Base-by-base conservation (phyloP, 2,888 invertebrate species). In the Lithodes maja region DNA sequence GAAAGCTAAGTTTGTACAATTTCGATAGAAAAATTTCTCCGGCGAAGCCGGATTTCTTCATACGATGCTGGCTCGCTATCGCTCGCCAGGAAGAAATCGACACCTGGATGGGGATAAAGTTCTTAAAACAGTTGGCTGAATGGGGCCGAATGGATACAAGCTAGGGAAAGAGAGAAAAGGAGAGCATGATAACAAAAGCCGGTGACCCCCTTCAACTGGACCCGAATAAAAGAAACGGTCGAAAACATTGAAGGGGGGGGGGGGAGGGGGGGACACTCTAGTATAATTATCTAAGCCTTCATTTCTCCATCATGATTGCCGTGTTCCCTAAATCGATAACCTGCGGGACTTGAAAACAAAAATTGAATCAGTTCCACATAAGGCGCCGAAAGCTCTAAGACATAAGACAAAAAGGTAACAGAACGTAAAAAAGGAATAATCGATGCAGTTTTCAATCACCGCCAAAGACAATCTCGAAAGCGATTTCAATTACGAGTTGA, bases 251-350 rank as follows among this genome's bases (percentile, higher is more conserved):
- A 61, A 61, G 12, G 61, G 61, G 61, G 61, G 71, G 17, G 1
- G 68, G 2, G 15, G 68, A 2, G 68, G 1, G 68, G 15, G 9
- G 7, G 15, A 7, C 9, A 3, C 17, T n/a, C 71, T 2, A 12
- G n/a, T 3, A 17, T 71, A 71, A 71, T 71, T 71, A 71, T 71
- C n/a, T 5, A 1, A 71, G 71, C 5, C 5, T 71, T 71, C 3
- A 71, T 71, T 71, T 71, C 71, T 17, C 17, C 71, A 71, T 71
- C n/a, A 71, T 71, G 71, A 17, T 71, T 12, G 5, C 71, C 15
- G 71, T 71, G 71, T 71, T 71, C 17, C 71, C 71, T 71, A 71
- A 71, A 71, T 71, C 71, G 71, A 71, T 17, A 71, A 17, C 71
- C 71, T 71, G n/a, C 1, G 71, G 71, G 71, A 17, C n/a, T 71